Evolutionary conservation across 2,797 vertebrate species (phyloP).

Genomic region (Anguilla obscura): DNA sequence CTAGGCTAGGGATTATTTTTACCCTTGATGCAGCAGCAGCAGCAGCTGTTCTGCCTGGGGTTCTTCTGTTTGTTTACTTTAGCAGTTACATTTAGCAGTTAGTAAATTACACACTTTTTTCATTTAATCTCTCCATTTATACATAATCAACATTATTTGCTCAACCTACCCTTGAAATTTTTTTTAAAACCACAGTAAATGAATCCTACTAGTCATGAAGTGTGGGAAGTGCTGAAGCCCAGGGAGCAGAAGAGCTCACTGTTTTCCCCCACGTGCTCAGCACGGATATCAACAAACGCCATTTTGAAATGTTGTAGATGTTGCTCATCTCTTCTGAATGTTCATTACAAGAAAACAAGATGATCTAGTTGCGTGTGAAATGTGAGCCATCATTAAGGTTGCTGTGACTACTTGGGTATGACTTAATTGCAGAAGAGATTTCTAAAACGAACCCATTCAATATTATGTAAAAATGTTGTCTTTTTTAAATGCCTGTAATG

Average conservation of each 20-base stretch:
- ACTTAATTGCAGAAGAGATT: too few relatives aligned
- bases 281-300: background rate
- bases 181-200: background rate
- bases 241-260: background rate
- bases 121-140: background rate
- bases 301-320: background rate
- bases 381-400: too few relatives aligned
- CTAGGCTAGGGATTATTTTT: background rate
- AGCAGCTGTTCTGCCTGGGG: background rate
- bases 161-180: background rate
- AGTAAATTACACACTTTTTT: too few relatives aligned
- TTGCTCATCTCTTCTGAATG: background rate
- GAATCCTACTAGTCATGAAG: background rate
- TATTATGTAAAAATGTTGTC: too few relatives aligned
- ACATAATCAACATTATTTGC: background rate
- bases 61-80: background rate
- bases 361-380: background rate
- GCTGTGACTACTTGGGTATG: too few relatives aligned
- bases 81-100: too few relatives aligned
- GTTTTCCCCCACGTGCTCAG: background rate
- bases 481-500: too few relatives aligned
- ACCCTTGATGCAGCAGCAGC: background rate
- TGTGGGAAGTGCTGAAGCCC: conserved; percentile 8
- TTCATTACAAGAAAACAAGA: background rate
- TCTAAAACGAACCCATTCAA: too few relatives aligned